These are phyloP conservation scores for Panopea generosa DNA, from an alignment of 2,888 invertebrate species.

Conservation along the genomic window DNA sequence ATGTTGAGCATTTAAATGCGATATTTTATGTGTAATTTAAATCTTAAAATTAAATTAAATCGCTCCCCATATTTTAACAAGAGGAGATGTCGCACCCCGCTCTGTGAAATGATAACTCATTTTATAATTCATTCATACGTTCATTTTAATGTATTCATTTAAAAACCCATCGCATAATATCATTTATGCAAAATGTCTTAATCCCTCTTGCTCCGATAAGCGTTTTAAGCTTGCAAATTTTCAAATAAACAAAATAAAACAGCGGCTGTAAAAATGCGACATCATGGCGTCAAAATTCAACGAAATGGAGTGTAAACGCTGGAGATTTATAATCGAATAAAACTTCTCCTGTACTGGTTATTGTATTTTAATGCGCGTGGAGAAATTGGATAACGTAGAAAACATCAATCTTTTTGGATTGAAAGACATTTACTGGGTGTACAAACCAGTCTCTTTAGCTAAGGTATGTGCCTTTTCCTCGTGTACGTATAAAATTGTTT, in stretches of 20 bases:
- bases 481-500: constrained; percentile 22
- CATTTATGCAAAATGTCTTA: constrained; percentile 39
- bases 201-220: constrained; percentile 29
- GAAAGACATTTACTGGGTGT: constrained; percentile 15
- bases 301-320: constrained; percentile 15
- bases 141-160: constrained; percentile 34
- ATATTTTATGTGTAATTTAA: constrained; percentile 50
- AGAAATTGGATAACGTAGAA: constrained; percentile 20
- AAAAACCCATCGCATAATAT: constrained; percentile 25
- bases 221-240: constrained; percentile 34
- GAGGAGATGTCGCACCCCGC: neutral
- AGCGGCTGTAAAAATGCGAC: constrained; percentile 22
- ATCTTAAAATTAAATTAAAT: constrained; percentile 50
- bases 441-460: constrained; percentile 24
- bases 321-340: constrained; percentile 42
- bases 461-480: constrained; percentile 13
- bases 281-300: constrained; percentile 36
- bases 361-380: constrained; percentile 40
- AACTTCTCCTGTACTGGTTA: constrained; percentile 22
- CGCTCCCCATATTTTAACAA: constrained; percentile 37
- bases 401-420: constrained; percentile 40
- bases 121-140: constrained; percentile 33
- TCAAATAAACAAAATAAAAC: constrained; percentile 42
- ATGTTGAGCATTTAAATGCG: constrained; percentile 38
- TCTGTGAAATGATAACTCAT: constrained; percentile 19